These are phyloP conservation scores for Leptoclinus maculatus DNA, from an alignment of 2,797 vertebrate genomes.

Conservation along the genomic window DNA sequence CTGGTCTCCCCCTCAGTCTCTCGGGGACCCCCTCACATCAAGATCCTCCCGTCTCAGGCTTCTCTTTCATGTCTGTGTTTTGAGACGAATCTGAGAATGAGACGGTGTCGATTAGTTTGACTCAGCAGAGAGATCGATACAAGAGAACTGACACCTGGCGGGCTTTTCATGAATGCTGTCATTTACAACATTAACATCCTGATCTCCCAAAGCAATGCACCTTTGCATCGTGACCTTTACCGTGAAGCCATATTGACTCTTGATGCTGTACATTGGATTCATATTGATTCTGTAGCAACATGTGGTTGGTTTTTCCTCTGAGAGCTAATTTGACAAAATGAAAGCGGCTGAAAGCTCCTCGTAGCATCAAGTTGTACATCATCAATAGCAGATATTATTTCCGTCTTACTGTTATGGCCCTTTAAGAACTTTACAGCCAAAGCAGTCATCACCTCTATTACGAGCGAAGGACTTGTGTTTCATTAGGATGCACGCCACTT, in stretches of 20 bases:
- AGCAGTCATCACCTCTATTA: too few relatives aligned
- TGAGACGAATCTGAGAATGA: slow-evolving; percentile 58
- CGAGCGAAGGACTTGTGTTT: too few relatives aligned
- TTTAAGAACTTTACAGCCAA: too few relatives aligned
- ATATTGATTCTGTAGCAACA: background rate
- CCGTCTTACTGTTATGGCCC: too few relatives aligned
- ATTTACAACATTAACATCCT: background rate
- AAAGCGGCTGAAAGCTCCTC: too few relatives aligned
- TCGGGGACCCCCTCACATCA: slow-evolving; percentile 19
- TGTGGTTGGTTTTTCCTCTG: background rate
- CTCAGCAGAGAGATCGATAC: background rate
- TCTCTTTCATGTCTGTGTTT: slow-evolving; percentile 58
- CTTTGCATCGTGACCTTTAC: background rate
- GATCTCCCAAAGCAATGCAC: background rate
- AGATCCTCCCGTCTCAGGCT: slow-evolving; percentile 8
- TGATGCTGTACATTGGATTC: background rate
- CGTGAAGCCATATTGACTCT: background rate
- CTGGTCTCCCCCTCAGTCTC: background rate
- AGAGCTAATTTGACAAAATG: too few relatives aligned
- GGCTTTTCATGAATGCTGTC: background rate
- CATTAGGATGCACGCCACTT: too few relatives aligned
- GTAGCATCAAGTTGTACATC: too few relatives aligned
- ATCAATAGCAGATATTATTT: too few relatives aligned
- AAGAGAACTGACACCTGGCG: background rate
- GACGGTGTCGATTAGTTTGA: background rate